Conservation (phyloP, 1,140 invertebrate species). For the Acyrthosiphon pisum region DNA sequence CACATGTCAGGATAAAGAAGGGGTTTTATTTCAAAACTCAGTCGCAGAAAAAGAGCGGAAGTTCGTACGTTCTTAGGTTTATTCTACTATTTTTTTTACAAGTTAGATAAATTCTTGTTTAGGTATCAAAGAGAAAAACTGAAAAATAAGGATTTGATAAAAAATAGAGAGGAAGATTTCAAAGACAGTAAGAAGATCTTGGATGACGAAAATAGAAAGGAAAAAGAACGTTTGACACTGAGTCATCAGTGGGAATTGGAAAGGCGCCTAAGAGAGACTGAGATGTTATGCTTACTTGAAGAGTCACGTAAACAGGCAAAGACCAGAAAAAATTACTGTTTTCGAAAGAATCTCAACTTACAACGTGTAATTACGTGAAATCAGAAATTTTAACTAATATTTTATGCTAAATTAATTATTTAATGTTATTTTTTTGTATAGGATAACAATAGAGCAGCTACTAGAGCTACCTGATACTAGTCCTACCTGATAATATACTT, state of each 20-base stretch:
- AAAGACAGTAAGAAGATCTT: not conserved
- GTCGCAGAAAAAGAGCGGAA: not conserved
- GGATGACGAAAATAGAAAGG: not conserved
- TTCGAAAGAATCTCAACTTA: not conserved
- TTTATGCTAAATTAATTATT: not conserved
- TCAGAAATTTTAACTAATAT: not conserved
- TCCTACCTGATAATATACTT: too few relatives aligned
- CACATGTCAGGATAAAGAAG: not conserved
- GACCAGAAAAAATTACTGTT: not conserved
- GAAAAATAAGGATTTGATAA: not conserved
- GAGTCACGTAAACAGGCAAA: not conserved
- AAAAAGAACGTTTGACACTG: not conserved
- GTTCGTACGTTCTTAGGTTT: not conserved
- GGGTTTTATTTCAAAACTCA: not conserved
- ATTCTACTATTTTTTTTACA: not conserved
- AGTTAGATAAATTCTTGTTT: not conserved
- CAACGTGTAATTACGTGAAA: not conserved
- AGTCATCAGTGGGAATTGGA: not conserved
- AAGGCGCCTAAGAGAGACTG: not conserved
- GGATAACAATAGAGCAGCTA: not conserved
- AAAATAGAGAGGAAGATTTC: not conserved
- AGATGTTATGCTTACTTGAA: not conserved
- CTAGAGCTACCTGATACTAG: too few relatives aligned
- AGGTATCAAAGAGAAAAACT: conserved; percentile 3
- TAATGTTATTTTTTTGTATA: not conserved